Percentiles rank a stretch among this genome's conserved stretches.
Evolutionary conservation across 2,797 vertebrate species (phyloP).

Genomic region (Cichlasoma orientale): DNA sequence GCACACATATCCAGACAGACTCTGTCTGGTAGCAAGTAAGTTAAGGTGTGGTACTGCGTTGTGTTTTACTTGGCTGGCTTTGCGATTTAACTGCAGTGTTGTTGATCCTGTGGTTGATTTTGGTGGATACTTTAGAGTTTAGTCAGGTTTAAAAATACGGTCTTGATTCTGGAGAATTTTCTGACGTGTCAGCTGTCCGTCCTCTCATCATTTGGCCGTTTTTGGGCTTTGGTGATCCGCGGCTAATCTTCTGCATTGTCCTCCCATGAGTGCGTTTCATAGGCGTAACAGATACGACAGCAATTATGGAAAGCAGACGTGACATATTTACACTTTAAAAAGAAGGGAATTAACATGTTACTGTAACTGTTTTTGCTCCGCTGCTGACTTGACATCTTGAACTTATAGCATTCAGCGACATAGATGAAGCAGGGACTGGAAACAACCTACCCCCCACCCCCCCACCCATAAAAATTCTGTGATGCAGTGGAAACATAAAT

Average conservation of each 20-base stretch:
- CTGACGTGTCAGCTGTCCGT: background rate
- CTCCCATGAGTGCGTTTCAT: background rate
- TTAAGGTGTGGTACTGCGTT: constrained; percentile 60
- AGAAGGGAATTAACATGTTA: constrained; percentile 25
- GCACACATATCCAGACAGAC: constrained; percentile 46
- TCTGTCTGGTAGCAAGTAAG: constrained; percentile 25
- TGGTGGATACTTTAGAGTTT: background rate
- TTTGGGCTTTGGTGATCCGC: background rate
- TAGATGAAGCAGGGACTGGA: constrained; percentile 14
- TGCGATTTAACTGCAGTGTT: constrained; percentile 8
- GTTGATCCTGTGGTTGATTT: background rate
- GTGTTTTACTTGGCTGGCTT: constrained; percentile 49
- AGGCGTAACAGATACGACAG: constrained; percentile 34
- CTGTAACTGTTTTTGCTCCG: constrained; percentile 29
- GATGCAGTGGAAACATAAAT: constrained; percentile 49
- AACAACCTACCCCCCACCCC: constrained; percentile 14
- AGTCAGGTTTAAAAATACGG: background rate
- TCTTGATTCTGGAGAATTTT: background rate
- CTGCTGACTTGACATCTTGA: constrained; percentile 45
- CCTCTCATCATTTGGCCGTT: background rate
- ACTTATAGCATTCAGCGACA: constrained; percentile 12
- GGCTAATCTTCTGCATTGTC: background rate
- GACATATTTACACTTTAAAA: constrained; percentile 32
- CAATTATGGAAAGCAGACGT: constrained; percentile 55
- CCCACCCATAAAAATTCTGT: constrained; percentile 25